These are phyloP conservation scores for Phenacoccus solenopsis DNA, from an alignment of 1,140 invertebrate genomes.

Conservation along the genomic window DNA sequence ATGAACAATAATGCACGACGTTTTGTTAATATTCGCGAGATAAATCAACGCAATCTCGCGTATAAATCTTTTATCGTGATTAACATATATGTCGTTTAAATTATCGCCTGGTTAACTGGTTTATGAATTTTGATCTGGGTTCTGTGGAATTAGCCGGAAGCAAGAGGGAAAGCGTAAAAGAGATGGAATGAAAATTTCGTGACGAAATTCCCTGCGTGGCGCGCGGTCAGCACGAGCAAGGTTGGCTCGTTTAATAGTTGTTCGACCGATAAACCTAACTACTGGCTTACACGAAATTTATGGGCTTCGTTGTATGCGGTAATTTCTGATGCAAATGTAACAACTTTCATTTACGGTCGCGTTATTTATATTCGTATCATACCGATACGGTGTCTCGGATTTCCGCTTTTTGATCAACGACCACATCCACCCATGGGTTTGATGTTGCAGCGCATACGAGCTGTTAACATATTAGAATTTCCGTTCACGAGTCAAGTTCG, in stretches of 20 bases:
- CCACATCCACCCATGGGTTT: too few relatives aligned
- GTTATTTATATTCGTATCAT: neutral
- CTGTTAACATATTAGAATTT: too few relatives aligned
- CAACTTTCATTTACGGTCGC: neutral
- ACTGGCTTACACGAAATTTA: neutral
- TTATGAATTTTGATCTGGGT: neutral
- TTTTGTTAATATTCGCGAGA: slow-evolving; percentile 15
- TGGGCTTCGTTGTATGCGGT: neutral
- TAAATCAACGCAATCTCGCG: slow-evolving; percentile 6
- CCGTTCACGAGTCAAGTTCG: too few relatives aligned
- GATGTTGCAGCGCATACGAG: too few relatives aligned
- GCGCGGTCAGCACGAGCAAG: too few relatives aligned
- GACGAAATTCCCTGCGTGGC: too few relatives aligned
- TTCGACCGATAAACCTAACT: too few relatives aligned
- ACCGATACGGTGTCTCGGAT: neutral
- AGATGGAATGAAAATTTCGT: neutral
- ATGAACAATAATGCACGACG: slow-evolving; percentile 11
- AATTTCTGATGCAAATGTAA: neutral
- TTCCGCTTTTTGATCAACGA: neutral
- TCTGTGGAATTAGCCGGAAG: too few relatives aligned
- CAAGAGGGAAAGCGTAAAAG: neutral
- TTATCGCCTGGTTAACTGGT: neutral
- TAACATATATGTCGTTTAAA: neutral
- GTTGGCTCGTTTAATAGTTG: too few relatives aligned
- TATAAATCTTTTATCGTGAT: slow-evolving; percentile 4